Conservation (phyloP, 2,888 invertebrate species). For the Phalangium opilio region DNA sequence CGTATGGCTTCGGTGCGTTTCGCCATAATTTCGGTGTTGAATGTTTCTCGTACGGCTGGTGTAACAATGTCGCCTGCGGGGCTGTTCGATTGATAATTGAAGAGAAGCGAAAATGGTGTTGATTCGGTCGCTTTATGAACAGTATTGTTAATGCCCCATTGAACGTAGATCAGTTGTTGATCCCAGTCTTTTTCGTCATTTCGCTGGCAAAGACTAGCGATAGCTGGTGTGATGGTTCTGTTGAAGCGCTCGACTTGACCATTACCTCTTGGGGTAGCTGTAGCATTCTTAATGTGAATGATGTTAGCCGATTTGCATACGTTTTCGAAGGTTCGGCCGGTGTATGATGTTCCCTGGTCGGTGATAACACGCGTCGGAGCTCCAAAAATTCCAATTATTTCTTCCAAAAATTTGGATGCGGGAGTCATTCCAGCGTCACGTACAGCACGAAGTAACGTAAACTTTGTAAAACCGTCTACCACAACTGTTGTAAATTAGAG, state of each 20-base stretch:
- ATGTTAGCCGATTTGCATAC: background rate
- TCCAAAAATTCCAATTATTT: too few species aligned
- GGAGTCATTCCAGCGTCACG: background rate
- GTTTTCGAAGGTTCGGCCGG: background rate
- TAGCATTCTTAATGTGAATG: background rate
- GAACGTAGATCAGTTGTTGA: background rate
- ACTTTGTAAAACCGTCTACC: conserved; percentile 2
- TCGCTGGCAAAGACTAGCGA: background rate
- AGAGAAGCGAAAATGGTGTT: too few species aligned
- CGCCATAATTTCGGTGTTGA: too few species aligned
- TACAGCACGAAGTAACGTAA: background rate
- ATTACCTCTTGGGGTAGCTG: background rate
- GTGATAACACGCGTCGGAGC: background rate
- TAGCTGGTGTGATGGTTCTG: background rate
- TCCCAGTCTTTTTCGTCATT: background rate
- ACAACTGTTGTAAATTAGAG: too few species aligned
- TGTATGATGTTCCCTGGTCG: conserved; percentile 2
- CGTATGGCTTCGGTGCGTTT: too few species aligned
- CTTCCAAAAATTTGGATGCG: background rate
- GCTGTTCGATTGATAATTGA: too few species aligned
- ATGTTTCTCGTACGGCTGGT: too few species aligned
- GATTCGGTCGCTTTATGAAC: background rate
- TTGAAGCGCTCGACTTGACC: conserved; percentile 3
- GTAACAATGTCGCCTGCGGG: too few species aligned
- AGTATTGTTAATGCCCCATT: background rate